Percentiles rank a stretch among this genome's conserved stretches.
Conservation (phyloP, 64 coral and sea anemone species). For the Dendronephthya gigantea region DNA sequence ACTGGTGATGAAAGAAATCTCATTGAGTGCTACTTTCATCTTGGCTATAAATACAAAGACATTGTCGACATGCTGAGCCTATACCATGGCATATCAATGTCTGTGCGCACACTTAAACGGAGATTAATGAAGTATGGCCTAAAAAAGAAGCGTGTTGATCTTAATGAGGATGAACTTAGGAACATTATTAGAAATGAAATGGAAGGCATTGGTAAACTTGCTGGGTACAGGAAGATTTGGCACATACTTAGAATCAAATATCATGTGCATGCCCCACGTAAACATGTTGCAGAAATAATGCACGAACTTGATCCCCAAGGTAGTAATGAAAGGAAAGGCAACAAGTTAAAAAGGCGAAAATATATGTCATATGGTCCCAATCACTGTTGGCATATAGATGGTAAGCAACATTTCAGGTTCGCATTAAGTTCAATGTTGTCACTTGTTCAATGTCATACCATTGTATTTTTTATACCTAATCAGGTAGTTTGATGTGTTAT, state of each 20-base stretch:
- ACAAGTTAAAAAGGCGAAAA: background rate
- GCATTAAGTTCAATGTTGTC: no score
- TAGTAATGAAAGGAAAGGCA: background rate
- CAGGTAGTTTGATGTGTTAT: no score
- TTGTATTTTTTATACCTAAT: no score
- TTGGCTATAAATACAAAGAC: constrained; percentile 40
- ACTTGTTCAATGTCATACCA: no score
- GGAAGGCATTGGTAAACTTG: constrained; percentile 1
- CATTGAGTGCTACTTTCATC: constrained; percentile 46
- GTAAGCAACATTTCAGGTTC: background rate
- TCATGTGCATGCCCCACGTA: background rate
- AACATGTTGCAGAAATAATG: background rate
- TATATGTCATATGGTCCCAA: constrained; percentile 1
- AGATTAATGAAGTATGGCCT: constrained; percentile 29
- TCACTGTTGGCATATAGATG: no score
- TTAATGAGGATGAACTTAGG: background rate
- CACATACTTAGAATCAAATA: background rate
- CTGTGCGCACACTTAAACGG: constrained; percentile 43
- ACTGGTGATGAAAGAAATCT: constrained; percentile 5
- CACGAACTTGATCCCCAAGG: background rate
- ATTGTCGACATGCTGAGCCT: constrained; percentile 28
- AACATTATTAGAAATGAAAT: background rate
- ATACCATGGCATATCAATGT: constrained; percentile 45
- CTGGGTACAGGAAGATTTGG: constrained; percentile 6
- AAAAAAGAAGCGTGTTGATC: constrained; percentile 16